These are phyloP conservation scores for Isurus oxyrinchus DNA, from an alignment of 2,113 vertebrate species.

Conservation along the genomic window DNA sequence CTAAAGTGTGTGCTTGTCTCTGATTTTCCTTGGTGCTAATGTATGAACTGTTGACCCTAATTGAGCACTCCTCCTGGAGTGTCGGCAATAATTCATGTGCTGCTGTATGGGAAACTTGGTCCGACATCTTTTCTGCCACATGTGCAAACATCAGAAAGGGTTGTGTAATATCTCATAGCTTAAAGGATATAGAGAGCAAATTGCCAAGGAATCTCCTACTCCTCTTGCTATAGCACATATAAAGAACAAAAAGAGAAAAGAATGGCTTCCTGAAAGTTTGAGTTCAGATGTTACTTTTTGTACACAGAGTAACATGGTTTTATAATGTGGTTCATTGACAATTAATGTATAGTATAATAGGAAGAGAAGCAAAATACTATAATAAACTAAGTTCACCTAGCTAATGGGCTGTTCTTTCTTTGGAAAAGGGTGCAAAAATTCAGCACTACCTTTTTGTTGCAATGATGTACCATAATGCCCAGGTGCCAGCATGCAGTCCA, in stretches of 20 bases:
- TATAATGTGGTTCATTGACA: neutral
- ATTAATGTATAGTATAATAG: neutral
- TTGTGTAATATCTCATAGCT: neutral
- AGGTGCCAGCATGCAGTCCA: neutral
- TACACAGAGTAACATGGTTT: neutral
- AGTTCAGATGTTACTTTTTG: neutral
- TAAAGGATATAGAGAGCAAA: neutral
- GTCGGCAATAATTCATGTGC: neutral
- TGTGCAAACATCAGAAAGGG: neutral
- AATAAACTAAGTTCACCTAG: neutral
- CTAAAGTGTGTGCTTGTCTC: neutral
- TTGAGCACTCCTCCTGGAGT: neutral
- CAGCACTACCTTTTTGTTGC: neutral
- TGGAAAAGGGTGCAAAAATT: neutral
- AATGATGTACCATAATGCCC: neutral
- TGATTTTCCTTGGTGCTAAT: neutral
- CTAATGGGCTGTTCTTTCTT: neutral
- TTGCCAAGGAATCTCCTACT: neutral
- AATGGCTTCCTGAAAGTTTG: neutral
- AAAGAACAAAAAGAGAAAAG: neutral
- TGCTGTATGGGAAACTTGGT: neutral
- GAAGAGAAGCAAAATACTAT: neutral
- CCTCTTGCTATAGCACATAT: neutral
- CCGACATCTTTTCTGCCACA: neutral
- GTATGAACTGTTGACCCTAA: neutral